Evolutionary conservation across 2,888 invertebrate species (phyloP).

Genomic region (Diabrotica balteata): DNA sequence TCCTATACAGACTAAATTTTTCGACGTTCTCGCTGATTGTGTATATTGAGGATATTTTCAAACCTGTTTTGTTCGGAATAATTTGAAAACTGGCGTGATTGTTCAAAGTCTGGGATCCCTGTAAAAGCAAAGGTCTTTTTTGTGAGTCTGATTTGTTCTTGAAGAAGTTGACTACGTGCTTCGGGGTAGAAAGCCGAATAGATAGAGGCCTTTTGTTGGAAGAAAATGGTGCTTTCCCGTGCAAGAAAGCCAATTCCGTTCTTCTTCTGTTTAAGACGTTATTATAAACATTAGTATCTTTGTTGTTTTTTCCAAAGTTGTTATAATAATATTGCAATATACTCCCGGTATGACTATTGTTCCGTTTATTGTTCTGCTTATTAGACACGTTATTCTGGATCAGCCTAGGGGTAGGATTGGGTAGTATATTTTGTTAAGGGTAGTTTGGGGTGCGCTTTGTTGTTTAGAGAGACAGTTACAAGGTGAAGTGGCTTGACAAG

Average conservation of each 20-base stretch:
- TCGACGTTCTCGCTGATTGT: constrained; percentile 59
- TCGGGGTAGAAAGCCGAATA: constrained; percentile 58
- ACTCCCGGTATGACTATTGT: constrained; percentile 38
- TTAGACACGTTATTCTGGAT: constrained; percentile 43
- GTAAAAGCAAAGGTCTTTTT: constrained; percentile 58
- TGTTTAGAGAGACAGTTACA: constrained; percentile 40
- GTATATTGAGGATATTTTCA: constrained; percentile 65
- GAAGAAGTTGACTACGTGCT: constrained; percentile 58
- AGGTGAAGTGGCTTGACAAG: constrained; percentile 41
- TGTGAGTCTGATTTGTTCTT: constrained; percentile 59
- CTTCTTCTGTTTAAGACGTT: constrained; percentile 53
- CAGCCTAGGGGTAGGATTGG: constrained; percentile 47
- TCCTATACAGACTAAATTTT: constrained; percentile 57
- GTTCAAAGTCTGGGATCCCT: constrained; percentile 45
- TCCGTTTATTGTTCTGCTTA: constrained; percentile 51
- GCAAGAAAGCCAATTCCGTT: constrained; percentile 52
- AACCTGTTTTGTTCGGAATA: constrained; percentile 58
- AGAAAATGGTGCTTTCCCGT: constrained; percentile 64
- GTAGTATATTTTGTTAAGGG: constrained; percentile 55
- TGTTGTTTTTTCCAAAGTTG: constrained; percentile 55
- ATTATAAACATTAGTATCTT: constrained; percentile 58
- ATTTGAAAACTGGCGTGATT: constrained; percentile 44
- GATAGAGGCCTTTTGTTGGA: constrained; percentile 63
- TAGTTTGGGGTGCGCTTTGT: constrained; percentile 40
- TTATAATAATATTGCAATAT: constrained; percentile 57